Evolutionary conservation across 2,113 vertebrate genomes (phyloP).

Genomic region (Osmerus mordax): DNA sequence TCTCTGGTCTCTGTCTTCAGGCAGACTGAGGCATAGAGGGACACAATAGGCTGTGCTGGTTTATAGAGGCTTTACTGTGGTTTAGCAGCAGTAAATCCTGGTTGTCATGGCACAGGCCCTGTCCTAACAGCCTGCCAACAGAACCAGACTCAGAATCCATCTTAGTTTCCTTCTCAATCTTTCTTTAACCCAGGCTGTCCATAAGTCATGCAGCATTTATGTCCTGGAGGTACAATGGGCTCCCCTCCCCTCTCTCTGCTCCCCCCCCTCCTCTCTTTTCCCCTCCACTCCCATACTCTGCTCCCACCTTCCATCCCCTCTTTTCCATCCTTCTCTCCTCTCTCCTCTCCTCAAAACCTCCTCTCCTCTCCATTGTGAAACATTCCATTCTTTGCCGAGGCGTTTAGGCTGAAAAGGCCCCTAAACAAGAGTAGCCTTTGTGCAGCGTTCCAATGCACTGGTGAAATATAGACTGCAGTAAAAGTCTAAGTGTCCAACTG

Average conservation of each 20-base stretch:
- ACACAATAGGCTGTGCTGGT: slow-evolving; percentile 34
- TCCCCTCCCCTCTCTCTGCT: no score
- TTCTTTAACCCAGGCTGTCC: slow-evolving; percentile 39
- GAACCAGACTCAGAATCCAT: slow-evolving; percentile 50
- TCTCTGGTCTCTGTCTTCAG: slow-evolving; percentile 20
- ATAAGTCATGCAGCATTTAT: slow-evolving; percentile 48
- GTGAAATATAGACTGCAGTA: not conserved
- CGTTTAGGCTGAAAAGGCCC: not conserved
- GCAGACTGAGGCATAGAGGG: no score
- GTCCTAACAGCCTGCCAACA: slow-evolving; percentile 46
- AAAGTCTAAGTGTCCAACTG: not conserved
- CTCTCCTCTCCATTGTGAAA: not conserved
- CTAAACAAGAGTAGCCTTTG: not conserved
- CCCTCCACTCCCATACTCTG: no score
- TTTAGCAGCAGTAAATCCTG: slow-evolving; percentile 42
- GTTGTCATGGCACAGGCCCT: slow-evolving; percentile 30
- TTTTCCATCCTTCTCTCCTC: no score
- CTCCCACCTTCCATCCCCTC: no score
- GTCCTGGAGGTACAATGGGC: slow-evolving; percentile 22
- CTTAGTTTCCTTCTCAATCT: slow-evolving; percentile 34
- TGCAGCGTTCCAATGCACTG: not conserved
- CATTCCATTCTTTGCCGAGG: not conserved
- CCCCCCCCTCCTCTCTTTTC: no score
- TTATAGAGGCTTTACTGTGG: slow-evolving; percentile 42
- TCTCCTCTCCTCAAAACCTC: no score